phyloP scores from a whole-genome alignment of 2,797 vertebrate species.

The Potorous gilbertii region DNA sequence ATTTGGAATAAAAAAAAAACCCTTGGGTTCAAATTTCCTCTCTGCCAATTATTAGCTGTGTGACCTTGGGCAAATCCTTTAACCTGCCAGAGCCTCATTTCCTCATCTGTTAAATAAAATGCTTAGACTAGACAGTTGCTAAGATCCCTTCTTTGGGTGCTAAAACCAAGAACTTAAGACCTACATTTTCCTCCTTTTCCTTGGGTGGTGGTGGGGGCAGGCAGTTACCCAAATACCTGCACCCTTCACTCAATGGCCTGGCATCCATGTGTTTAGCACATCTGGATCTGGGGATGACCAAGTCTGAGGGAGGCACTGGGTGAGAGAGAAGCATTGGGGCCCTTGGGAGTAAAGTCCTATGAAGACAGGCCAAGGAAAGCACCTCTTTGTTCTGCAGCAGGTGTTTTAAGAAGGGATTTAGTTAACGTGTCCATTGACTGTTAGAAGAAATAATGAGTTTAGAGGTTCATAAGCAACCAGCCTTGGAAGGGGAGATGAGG shows the following conservation, averaged over 20 bases:
- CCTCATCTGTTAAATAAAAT: neutral
- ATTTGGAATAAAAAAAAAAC: neutral
- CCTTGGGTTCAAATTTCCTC: neutral
- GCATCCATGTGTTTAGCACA: neutral
- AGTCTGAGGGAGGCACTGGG: neutral
- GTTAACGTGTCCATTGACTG: neutral
- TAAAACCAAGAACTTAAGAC: neutral
- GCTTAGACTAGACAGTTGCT: neutral
- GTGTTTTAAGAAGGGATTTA: slow-evolving; percentile 22
- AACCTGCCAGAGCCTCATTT: neutral
- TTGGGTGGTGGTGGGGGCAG: neutral
- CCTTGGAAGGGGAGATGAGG: slow-evolving; percentile 48
- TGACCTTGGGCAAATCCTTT: neutral
- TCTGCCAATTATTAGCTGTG: neutral
- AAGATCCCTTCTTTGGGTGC: neutral
- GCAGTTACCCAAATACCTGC: neutral
- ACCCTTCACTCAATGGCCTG: neutral
- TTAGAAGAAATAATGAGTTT: slow-evolving; percentile 31
- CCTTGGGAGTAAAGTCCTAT: neutral
- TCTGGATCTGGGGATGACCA: neutral
- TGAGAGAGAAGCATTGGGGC: neutral
- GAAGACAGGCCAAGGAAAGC: neutral
- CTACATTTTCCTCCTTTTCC: neutral
- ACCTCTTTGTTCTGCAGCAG: slow-evolving; percentile 35
- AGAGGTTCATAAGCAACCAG: slow-evolving; percentile 54